These are phyloP conservation scores for Ennomos quercinarius DNA, from an alignment of 2,888 invertebrate species.

Conservation along the genomic window DNA sequence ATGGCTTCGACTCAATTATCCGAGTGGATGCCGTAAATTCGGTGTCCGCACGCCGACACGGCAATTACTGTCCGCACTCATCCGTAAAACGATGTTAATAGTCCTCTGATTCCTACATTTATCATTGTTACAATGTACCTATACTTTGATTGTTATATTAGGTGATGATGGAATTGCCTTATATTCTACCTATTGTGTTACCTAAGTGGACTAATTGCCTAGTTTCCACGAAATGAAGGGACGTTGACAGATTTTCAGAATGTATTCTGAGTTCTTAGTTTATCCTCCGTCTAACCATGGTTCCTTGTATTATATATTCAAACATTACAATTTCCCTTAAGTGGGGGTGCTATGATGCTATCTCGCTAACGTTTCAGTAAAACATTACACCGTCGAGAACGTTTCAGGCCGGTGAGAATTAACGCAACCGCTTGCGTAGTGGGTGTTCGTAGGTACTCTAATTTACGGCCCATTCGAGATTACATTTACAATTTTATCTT, in stretches of 20 bases:
- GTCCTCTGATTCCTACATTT: constrained; percentile 77
- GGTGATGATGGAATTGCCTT: no score
- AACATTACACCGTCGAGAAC: constrained; percentile 56
- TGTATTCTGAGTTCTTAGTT: no score
- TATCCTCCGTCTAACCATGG: no score
- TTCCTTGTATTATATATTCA: constrained; percentile 5
- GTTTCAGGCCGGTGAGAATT: constrained; percentile 50
- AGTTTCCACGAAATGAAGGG: no score
- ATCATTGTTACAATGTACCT: constrained; percentile 64
- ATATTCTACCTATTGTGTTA: no score
- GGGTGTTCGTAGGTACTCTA: constrained; percentile 37
- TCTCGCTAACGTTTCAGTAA: constrained; percentile 49
- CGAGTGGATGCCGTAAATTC: constrained; percentile 76
- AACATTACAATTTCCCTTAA: constrained; percentile 48
- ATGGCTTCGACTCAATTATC: constrained; percentile 75
- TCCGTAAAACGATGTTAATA: constrained; percentile 83
- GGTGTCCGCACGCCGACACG: constrained; percentile 77
- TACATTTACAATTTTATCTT: constrained; percentile 32
- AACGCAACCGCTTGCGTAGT: constrained; percentile 40
- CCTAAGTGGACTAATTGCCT: no score
- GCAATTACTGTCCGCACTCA: constrained; percentile 84
- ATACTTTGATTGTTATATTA: constrained; percentile 54
- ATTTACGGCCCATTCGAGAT: constrained; percentile 40
- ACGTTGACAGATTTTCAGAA: no score
- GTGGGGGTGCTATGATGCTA: constrained; percentile 46